Percentiles rank a stretch among this genome's conserved stretches.
Evolutionary conservation across 2,888 invertebrate genomes (phyloP).

Genomic region (Drosophila tripunctata): DNA sequence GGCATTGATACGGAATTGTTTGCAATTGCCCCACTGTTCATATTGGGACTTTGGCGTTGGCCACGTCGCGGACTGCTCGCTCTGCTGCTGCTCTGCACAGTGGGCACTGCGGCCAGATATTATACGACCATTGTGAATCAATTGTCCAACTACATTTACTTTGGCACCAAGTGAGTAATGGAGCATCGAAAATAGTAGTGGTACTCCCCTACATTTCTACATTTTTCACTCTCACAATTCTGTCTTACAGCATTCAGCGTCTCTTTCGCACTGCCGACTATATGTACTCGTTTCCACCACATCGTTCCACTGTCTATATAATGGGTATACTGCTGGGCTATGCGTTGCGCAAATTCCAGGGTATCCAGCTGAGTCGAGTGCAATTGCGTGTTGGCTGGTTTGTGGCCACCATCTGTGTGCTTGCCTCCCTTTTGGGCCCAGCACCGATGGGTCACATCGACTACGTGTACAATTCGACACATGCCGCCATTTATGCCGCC

Average conservation of each 20-base stretch:
- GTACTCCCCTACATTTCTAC: neutral
- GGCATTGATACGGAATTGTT: conserved; percentile 90
- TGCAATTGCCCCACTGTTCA: conserved; percentile 86
- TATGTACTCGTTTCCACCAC: conserved; percentile 88
- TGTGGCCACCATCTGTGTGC: conserved; percentile 85
- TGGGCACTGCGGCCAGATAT: conserved; percentile 87
- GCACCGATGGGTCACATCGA: conserved; percentile 87
- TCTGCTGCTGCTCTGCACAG: conserved; percentile 84
- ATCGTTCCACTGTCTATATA: conserved; percentile 88
- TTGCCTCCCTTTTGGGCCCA: conserved; percentile 86
- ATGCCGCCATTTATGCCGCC: conserved; percentile 89
- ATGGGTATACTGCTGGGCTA: conserved; percentile 88
- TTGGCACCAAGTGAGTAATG: conserved; percentile 88
- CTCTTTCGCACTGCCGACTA: conserved; percentile 88
- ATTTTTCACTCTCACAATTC: too few species aligned
- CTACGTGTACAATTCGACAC: conserved; percentile 87
- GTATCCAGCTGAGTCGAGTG: conserved; percentile 82
- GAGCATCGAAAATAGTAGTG: neutral
- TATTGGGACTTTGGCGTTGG: conserved; percentile 86
- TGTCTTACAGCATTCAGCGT: conserved; percentile 86
- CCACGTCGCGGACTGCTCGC: conserved; percentile 85
- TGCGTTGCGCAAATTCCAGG: conserved; percentile 85
- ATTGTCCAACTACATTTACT: conserved; percentile 88
- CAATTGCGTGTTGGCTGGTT: conserved; percentile 86
- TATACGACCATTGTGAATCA: conserved; percentile 87